These are phyloP conservation scores for Melinaea marsaeus DNA, from an alignment of 2,888 invertebrate genomes.

Conservation along the genomic window DNA sequence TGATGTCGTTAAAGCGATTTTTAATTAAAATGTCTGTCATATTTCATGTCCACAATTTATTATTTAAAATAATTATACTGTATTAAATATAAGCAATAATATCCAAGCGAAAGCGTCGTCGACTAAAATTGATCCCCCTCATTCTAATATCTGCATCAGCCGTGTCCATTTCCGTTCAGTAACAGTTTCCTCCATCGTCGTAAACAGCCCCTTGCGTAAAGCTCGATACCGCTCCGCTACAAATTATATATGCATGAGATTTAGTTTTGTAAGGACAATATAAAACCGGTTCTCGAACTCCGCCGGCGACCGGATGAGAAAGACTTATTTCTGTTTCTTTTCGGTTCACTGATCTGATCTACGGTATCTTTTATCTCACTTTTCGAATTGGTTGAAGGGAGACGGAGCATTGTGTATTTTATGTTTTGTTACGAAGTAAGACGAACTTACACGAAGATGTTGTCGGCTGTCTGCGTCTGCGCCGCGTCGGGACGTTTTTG, in stretches of 20 bases:
- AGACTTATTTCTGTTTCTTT: conserved; percentile 66
- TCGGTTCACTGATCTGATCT: conserved; percentile 71
- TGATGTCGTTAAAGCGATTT: conserved; percentile 28
- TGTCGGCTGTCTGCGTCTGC: conserved; percentile 51
- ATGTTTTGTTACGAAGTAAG: conserved; percentile 36
- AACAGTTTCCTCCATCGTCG: conserved; percentile 63
- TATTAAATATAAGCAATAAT: background rate
- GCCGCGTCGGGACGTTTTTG: conserved; percentile 48
- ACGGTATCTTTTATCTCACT: conserved; percentile 43
- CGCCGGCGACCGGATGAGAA: conserved; percentile 56
- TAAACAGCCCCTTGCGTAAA: conserved; percentile 51
- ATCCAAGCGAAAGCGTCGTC: background rate
- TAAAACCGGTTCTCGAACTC: conserved; percentile 57
- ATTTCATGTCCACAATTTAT: conserved; percentile 5
- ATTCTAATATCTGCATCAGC: conserved; percentile 47
- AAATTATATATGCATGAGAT: conserved; percentile 66
- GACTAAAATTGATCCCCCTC: conserved; percentile 23
- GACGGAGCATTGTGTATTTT: conserved; percentile 43
- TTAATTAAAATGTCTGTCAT: conserved; percentile 22
- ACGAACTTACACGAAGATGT: conserved; percentile 49
- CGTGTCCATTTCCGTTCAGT: conserved; percentile 67
- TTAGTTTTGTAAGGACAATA: conserved; percentile 63
- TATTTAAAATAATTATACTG: background rate
- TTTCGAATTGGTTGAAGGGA: conserved; percentile 39
- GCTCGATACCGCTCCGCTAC: conserved; percentile 44